Base-by-base conservation (phyloP, 2,888 invertebrate genomes). In the Cantharis rufa region DNA sequence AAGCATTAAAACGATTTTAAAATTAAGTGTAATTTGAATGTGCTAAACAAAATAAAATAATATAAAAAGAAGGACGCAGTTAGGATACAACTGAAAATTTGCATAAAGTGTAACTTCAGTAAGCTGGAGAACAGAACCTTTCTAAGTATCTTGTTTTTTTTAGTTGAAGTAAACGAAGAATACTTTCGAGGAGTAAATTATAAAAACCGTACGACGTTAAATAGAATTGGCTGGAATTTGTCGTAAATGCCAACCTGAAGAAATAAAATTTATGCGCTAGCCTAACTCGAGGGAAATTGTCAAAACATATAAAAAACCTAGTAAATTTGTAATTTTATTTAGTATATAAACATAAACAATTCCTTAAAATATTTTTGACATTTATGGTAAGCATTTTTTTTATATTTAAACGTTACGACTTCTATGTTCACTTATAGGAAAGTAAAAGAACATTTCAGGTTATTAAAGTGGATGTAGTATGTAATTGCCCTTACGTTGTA, bases 251-350 rank as follows among this genome's bases (percentile, higher is more conserved):
- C 75, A 72, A 75, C 75, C 64, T 72, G 61, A 69, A 18, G 69
- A 18, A 70, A 70, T 28, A 70, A 78, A 80, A 77, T 80, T 78
- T 80, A 80, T 78, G 77, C 72, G 15, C 48, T 69, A 32, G 74
- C 18, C 74, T 73, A 74, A 78, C 74, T 74, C 77, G 69, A 68
- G 73, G 71, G 72, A 72, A 74, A 77, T 75, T 77, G 73, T 69
- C 72, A 71, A 78, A 78, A 77, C 69, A 74, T 71, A 62, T 71
- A 71, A 32, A 15, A 75, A 62, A 74, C 75, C 78, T 66, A 71
- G 76, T 80, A 80, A 77, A 78, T 70, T 69, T 72, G 72, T 77
- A 78, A 77, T 77, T 75, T 75, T 78, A 77, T 77, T 77, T 77
- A 76, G 68, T 75, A 66, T 70, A 74, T 74, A 61, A 28, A 71